phyloP scores from a whole-genome alignment of 2,888 invertebrate genomes.

The Neoaliturus tenellus region DNA sequence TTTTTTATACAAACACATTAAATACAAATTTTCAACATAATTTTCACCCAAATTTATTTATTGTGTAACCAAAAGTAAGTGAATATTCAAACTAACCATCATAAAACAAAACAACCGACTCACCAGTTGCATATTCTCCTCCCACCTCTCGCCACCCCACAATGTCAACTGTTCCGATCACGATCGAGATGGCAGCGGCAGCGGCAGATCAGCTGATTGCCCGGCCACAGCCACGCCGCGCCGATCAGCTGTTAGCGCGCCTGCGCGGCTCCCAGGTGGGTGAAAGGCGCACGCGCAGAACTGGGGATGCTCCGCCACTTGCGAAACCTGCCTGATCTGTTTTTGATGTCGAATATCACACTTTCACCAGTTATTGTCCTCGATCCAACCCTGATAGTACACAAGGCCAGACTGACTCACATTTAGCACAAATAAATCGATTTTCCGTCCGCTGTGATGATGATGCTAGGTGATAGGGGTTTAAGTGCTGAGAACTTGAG shows the following conservation, averaged over 20 bases:
- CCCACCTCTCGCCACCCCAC: neutral
- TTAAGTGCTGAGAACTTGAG: neutral
- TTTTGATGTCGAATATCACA: slow-evolving; percentile 37
- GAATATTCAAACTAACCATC: too few species aligned
- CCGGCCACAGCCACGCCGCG: neutral
- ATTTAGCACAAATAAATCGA: neutral
- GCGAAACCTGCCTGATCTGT: slow-evolving; percentile 34
- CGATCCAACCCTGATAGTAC: slow-evolving; percentile 1
- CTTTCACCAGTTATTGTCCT: slow-evolving; percentile 37
- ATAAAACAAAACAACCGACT: too few species aligned
- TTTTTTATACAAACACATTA: too few species aligned
- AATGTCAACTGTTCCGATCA: neutral
- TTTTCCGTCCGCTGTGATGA: neutral
- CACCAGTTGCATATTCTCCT: neutral
- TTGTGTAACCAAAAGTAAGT: too few species aligned
- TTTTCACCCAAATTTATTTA: too few species aligned
- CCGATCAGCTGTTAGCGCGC: too few species aligned
- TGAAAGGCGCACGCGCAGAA: neutral
- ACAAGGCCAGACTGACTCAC: neutral
- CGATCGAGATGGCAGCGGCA: slow-evolving; percentile 7
- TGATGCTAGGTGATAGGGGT: neutral
- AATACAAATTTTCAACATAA: too few species aligned
- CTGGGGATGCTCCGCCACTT: slow-evolving; percentile 43
- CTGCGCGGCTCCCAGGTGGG: slow-evolving; percentile 5
- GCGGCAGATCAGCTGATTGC: neutral